Base-by-base conservation (phyloP, 2,888 invertebrate species). In the Caradrina clavipalpis region DNA sequence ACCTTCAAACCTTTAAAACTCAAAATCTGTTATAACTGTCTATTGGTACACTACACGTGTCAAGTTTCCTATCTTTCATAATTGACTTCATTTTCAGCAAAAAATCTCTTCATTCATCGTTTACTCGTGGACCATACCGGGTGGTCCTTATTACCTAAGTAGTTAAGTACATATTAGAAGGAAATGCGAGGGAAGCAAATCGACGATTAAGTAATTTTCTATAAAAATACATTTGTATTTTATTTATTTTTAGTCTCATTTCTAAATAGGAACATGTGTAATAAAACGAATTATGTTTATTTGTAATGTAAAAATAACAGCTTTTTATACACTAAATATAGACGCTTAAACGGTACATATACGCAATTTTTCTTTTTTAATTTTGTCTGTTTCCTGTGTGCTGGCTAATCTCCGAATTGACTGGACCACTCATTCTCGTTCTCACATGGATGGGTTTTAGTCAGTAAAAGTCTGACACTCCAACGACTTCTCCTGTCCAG, bases 31-130 rank as follows among this genome's bases (percentile, higher is more conserved):
- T 45, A 6, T 13, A 17, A 56, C 7, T 2, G 8, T 7, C 31
- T 26, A 11, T 17, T 45, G 15, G 21, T 15, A 2, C 7, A 31
- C 22, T 70, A 55, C 76, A 76, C 45, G 77, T 69, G 45, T 47
- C 26, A 17, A 45, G 7, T 35, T 53, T 15, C 2, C 19, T 3
- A 31, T 26, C 15, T 42, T 45, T n/a, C 26, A 26, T 17, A 15
- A 11, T 21, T 6, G 39, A 21, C 3, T 50, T 15, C 17, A 56
- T 51, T 56, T 19, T 51, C 3, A 69, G 19, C 1, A 76, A 45
- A 21, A 51, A 69, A 45, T 56, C 5, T 31, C 56, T 26, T 26
- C 50, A 56, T 56, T 69, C 45, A 66, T 22, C 7, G 8, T 47
- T 73, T 15, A 35, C 19, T 54, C 54, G 64, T 54, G 42, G 39